Conservation (phyloP, 2,888 invertebrate species). For the Rhopalosiphum nymphaeae region DNA sequence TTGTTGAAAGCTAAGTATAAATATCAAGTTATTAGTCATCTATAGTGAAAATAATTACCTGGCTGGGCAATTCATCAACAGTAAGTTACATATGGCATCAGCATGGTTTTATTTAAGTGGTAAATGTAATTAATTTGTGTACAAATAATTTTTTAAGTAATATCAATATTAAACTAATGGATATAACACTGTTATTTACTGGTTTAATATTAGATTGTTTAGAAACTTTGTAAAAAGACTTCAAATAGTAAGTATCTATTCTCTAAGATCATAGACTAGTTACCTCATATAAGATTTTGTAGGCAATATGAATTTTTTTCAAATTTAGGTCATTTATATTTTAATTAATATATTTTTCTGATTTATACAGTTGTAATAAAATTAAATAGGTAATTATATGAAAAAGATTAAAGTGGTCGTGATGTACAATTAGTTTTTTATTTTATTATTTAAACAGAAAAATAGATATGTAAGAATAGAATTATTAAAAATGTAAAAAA, state of each 20-base stretch:
- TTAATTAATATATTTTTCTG: too few species aligned
- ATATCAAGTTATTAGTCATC: not conserved
- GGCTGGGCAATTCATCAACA: not conserved
- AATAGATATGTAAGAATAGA: not conserved
- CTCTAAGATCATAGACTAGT: too few species aligned
- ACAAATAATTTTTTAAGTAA: not conserved
- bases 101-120: too few species aligned
- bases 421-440: not conserved
- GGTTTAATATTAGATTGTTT: not conserved
- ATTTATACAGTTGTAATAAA: not conserved
- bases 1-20: not conserved
- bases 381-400: not conserved
- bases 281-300: too few species aligned
- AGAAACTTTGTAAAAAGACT: too few species aligned
- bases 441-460: not conserved
- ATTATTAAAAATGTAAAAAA: not conserved
- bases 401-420: not conserved
- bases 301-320: too few species aligned
- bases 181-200: not conserved
- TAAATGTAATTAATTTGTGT: not conserved
- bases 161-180: not conserved
- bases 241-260: too few species aligned
- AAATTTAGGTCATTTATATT: too few species aligned
- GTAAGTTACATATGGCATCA: too few species aligned
- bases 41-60: not conserved